These are phyloP conservation scores for Parapristionchus giblindavisi DNA, from an alignment of 2,888 invertebrate species.

Conservation along the genomic window DNA sequence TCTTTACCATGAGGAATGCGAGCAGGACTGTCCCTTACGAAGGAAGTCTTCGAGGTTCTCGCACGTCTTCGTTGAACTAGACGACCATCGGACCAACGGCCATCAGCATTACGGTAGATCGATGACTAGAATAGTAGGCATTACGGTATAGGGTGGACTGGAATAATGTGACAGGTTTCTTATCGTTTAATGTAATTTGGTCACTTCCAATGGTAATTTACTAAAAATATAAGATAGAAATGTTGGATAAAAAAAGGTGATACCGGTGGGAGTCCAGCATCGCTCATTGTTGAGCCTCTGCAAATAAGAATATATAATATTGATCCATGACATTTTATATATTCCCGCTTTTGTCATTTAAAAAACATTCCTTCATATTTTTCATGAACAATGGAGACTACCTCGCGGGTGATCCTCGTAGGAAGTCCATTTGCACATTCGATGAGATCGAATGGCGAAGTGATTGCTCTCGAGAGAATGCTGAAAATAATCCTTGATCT, in stretches of 20 bases:
- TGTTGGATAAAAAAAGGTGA: not conserved
- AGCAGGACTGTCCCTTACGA: slow-evolving; percentile 47
- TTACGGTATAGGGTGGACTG: slow-evolving; percentile 55
- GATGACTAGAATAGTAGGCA: slow-evolving; percentile 35
- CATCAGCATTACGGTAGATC: slow-evolving; percentile 59
- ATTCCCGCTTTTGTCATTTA: too few species aligned
- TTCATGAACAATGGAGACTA: too few species aligned
- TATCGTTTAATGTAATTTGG: too few species aligned
- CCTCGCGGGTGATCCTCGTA: slow-evolving; percentile 24
- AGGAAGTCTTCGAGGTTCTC: not conserved
- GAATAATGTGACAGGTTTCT: not conserved
- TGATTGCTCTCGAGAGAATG: slow-evolving; percentile 36
- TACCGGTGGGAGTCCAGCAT: slow-evolving; percentile 17
- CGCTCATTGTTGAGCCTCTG: slow-evolving; percentile 25
- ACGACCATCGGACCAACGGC: slow-evolving; percentile 61
- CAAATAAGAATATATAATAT: too few species aligned
- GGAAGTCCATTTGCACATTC: slow-evolving; percentile 12
- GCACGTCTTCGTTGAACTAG: slow-evolving; percentile 46
- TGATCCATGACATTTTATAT: too few species aligned
- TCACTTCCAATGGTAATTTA: too few species aligned
- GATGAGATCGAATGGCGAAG: slow-evolving; percentile 32
- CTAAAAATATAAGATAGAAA: not conserved
- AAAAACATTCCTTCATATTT: too few species aligned
- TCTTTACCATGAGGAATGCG: slow-evolving; percentile 51
- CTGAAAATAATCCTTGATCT: not conserved